Base-by-base conservation (phyloP, 2,888 invertebrate genomes). In the Smittia sp. region DNA sequence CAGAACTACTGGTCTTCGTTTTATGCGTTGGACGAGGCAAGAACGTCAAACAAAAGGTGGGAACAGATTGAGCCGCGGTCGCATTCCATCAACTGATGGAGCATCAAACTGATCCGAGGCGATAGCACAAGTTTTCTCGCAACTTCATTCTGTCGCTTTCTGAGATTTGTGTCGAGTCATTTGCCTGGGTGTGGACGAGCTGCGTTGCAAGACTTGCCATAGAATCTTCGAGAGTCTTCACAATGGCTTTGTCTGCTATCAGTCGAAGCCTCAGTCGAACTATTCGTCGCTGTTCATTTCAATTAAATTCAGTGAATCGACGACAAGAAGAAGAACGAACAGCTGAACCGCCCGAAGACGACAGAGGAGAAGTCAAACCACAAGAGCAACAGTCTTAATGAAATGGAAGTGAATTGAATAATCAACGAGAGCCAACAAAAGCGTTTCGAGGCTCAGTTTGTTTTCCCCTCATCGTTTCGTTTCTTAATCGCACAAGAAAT, bases 401-500 rank as follows among this genome's bases (percentile, higher is more conserved):
- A 46, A 46, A 46, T 46, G 46, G 11, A 46, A 46, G 9, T 9
- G 32, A 32, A 46, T 46, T 46, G 11, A 46, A 46, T 46, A 46
- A 46, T 46, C 46, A 46, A 46, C 11, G n/a, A 32, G 32, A 32
- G 32, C 9, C 32, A 32, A 46, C 46, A 46, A 46, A 46, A 46
- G 15, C n/a, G 4, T 46, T 46, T 46, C 15, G 15, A 13, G 11
- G 46, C 46, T 15, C 15, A 6, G 32, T 46, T 15, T 15, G 46
- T 46, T 46, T 46, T 11, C 11, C 2, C 46, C n/a, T 46, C 46
- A 46, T 46, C n/a, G 15, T n/a, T 15, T 46, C 46, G 15, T n/a
- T 46, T 46, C 46, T 46, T 46, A 46, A 46, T 46, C 46, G 46
- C 46, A 46, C n/a, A 46, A 46, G n/a, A 46, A 13, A 46, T 46